A percentile compares a stretch with the other conserved stretches of the same genome.
Evolutionary conservation across 23 tunicate species (phyloP).

Genomic region (Corella eumyota): DNA sequence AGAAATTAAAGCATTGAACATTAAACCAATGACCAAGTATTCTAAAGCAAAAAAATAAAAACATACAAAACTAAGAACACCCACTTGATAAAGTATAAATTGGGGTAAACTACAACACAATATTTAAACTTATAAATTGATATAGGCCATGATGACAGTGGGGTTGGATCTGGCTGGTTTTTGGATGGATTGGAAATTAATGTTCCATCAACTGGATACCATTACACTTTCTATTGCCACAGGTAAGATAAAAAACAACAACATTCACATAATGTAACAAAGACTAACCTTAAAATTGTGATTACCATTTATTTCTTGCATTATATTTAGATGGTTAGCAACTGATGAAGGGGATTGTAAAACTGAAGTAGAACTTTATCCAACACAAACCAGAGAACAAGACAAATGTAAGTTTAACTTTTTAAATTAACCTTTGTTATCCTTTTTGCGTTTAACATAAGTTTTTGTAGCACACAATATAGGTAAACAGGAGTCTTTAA

Average conservation of each 20-base stretch:
- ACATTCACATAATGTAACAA: not conserved
- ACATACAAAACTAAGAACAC: too few species aligned
- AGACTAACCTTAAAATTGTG: not conserved
- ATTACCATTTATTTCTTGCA: not conserved
- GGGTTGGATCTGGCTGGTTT: conserved; percentile 90
- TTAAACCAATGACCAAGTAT: too few species aligned
- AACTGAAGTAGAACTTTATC: conserved; percentile 76
- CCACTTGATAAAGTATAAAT: too few species aligned
- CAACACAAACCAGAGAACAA: conserved; percentile 73
- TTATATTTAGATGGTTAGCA: conserved; percentile 69
- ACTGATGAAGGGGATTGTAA: conserved; percentile 88
- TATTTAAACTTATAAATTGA: too few species aligned
- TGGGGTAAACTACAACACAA: too few species aligned
- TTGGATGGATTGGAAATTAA: conserved; percentile 88
- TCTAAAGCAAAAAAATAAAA: too few species aligned
- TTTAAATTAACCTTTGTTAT: not conserved
- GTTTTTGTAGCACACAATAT: too few species aligned
- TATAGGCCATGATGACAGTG: conserved; percentile 90
- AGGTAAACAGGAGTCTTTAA: too few species aligned
- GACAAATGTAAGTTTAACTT: conserved; percentile 58
- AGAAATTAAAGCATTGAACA: too few species aligned
- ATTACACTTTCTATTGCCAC: conserved; percentile 86
- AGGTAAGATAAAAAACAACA: conserved; percentile 17
- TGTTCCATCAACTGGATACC: conserved; percentile 70
- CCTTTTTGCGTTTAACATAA: not conserved